Conservation (phyloP, 2,797 vertebrate genomes). For the Muscicapa striata region DNA sequence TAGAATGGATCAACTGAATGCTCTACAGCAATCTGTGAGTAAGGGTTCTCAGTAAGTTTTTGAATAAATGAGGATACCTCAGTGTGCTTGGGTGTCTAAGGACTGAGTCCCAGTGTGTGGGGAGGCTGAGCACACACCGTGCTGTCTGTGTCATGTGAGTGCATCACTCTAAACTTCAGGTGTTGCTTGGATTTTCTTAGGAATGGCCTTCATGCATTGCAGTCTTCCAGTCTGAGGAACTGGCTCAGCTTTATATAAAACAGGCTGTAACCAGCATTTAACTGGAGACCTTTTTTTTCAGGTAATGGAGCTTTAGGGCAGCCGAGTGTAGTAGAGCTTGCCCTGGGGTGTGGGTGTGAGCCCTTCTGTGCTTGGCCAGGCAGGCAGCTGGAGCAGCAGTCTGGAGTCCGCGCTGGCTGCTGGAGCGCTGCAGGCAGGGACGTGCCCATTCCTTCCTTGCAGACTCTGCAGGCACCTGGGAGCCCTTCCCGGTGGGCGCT, state of each 20-base stretch:
- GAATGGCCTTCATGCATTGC: not conserved
- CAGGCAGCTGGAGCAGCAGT: not conserved
- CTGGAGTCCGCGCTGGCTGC: not conserved
- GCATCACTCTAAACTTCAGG: not conserved
- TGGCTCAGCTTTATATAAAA: not conserved
- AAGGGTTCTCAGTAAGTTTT: not conserved
- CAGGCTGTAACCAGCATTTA: not conserved
- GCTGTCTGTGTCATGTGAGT: fast-evolving
- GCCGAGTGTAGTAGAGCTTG: not conserved
- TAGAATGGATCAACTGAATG: slow-evolving; percentile 23
- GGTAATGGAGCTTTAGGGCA: not conserved
- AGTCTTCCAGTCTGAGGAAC: not conserved
- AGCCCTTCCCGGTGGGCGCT: fast-evolving
- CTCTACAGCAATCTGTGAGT: not conserved
- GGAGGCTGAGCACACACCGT: not conserved
- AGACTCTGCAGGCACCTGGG: fast-evolving
- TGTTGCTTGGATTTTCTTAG: not conserved
- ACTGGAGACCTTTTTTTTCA: not conserved
- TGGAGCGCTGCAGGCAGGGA: not conserved
- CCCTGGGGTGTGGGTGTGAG: not conserved
- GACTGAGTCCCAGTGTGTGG: fast-evolving
- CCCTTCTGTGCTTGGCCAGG: not conserved
- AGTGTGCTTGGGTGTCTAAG: not conserved
- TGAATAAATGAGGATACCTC: not conserved
- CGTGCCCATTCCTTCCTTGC: not conserved